Conservation (phyloP, 2,888 invertebrate genomes). For the Boloria euphrosyne region DNA sequence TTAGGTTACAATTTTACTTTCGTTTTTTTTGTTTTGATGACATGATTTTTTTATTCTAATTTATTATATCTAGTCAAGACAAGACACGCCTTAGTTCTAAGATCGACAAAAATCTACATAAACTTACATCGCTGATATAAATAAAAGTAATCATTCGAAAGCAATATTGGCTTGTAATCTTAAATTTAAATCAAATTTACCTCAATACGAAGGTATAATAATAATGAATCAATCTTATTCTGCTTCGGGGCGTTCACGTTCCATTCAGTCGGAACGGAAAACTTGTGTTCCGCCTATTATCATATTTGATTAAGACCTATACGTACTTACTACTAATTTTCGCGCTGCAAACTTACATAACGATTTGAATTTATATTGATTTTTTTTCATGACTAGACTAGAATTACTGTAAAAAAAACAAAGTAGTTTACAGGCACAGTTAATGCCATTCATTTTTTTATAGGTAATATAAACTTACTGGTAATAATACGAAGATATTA, state of each 20-base stretch:
- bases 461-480: too few species aligned
- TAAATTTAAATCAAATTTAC: slow-evolving; percentile 11
- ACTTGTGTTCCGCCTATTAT: slow-evolving; percentile 35
- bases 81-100: neutral
- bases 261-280: slow-evolving; percentile 35
- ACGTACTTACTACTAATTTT: slow-evolving; percentile 7
- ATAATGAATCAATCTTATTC: slow-evolving; percentile 23
- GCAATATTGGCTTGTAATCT: neutral
- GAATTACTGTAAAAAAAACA: too few species aligned
- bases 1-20: too few species aligned
- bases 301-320: slow-evolving; percentile 29
- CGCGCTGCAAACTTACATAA: slow-evolving; percentile 12
- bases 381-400: too few species aligned
- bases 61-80: neutral
- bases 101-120: too few species aligned
- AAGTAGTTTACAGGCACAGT: too few species aligned
- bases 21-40: too few species aligned
- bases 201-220: slow-evolving; percentile 19
- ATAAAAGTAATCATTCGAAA: neutral
- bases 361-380: neutral
- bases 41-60: neutral
- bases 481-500: too few species aligned
- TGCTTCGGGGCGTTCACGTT: slow-evolving; percentile 35
- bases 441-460: too few species aligned
- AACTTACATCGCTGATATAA: neutral